Conservation (phyloP, 1,140 invertebrate species). For the Luehdorfia chinensis region DNA sequence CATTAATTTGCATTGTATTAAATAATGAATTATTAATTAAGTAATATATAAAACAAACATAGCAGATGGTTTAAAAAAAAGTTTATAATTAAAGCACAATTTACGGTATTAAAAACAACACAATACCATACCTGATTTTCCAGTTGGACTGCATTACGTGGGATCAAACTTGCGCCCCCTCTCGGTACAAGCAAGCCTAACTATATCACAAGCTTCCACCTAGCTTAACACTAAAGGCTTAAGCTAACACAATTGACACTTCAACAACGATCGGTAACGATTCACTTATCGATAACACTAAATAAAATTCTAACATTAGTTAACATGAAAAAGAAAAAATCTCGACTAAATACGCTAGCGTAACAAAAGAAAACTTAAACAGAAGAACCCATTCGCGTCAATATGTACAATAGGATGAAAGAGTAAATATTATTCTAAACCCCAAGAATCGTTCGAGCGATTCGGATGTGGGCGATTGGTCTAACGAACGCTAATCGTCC, state of each 20-base stretch:
- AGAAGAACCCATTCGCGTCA: constrained; percentile 36
- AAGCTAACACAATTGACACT: constrained; percentile 69
- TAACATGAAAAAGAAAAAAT: constrained; percentile 67
- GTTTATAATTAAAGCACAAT: no score
- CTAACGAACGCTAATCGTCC: no score
- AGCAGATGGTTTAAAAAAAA: no score
- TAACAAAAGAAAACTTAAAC: constrained; percentile 41
- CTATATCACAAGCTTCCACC: constrained; percentile 72
- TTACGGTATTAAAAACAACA: no score
- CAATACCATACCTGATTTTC: constrained; percentile 31
- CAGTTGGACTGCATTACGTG: constrained; percentile 7
- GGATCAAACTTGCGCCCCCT: constrained; percentile 24
- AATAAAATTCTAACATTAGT: constrained; percentile 73
- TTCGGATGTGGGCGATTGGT: no score
- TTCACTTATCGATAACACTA: constrained; percentile 55
- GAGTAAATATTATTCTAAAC: no score
- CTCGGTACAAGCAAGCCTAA: constrained; percentile 41
- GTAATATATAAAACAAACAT: no score
- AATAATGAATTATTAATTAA: no score
- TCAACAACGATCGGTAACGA: constrained; percentile 66
- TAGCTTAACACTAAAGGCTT: constrained; percentile 65
- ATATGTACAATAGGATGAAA: constrained; percentile 41
- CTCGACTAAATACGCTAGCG: constrained; percentile 50
- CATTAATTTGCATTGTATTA: no score
- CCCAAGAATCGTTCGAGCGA: background rate